A percentile compares a stretch with the other conserved stretches of the same genome.
phyloP scores from a whole-genome alignment of 2,113 vertebrate genomes.

The Ciconia stormi region DNA sequence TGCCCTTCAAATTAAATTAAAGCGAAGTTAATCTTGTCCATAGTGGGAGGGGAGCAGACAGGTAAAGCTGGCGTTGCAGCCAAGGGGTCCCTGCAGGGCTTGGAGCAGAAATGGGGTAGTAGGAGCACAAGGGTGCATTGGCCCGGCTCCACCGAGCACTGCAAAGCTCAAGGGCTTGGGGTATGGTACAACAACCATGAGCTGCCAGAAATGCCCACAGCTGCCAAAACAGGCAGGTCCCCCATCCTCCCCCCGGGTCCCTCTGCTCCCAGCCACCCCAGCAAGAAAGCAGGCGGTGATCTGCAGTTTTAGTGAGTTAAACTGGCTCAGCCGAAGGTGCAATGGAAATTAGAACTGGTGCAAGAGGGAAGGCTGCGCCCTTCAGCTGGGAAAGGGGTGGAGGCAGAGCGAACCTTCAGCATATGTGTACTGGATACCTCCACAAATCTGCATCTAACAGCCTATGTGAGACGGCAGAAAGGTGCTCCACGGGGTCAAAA shows the following conservation, averaged over 20 bases:
- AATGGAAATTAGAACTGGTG: neutral
- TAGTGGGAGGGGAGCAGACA: neutral
- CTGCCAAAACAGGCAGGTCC: neutral
- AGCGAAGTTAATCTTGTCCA: neutral
- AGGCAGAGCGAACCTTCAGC: neutral
- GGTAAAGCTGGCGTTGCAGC: neutral
- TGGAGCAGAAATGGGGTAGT: neutral
- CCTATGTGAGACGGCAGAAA: neutral
- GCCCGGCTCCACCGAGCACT: neutral
- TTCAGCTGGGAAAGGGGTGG: neutral
- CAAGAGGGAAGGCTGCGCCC: neutral
- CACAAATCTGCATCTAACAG: neutral
- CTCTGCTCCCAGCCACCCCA: neutral
- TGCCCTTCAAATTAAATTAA: neutral
- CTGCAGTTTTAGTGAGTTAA: no score
- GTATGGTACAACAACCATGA: fast-evolving
- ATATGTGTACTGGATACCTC: fast-evolving
- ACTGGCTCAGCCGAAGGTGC: neutral
- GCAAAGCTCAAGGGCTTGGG: neutral
- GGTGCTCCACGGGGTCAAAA: neutral
- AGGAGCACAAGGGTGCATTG: neutral
- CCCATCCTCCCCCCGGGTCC: no score
- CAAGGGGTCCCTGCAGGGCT: neutral
- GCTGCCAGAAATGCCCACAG: neutral
- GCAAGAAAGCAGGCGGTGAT: neutral